Percentiles rank a stretch among this genome's conserved stretches.
Evolutionary conservation across 2,888 invertebrate genomes (phyloP).

Genomic region (Plebejus melissa): DNA sequence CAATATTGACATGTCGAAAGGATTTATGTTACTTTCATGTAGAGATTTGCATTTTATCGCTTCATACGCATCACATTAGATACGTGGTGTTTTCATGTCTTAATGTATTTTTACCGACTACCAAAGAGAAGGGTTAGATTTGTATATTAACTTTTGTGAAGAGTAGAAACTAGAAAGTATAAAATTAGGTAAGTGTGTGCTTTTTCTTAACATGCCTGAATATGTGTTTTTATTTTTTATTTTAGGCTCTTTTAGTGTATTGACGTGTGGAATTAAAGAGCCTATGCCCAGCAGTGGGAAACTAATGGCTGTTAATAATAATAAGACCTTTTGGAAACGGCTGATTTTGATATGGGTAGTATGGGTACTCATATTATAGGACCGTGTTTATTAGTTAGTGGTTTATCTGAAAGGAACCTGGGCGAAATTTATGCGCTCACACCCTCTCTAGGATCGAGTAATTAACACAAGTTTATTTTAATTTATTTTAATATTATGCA

Average conservation of each 20-base stretch:
- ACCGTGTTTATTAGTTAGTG: not conserved
- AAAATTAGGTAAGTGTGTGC: not conserved
- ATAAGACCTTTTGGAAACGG: too few species aligned
- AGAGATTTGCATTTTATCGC: not conserved
- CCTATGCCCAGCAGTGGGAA: too few species aligned
- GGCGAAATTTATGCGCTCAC: constrained; percentile 17
- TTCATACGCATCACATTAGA: not conserved
- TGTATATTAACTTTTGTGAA: too few species aligned
- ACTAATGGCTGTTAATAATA: too few species aligned
- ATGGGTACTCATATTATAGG: too few species aligned
- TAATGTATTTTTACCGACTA: not conserved
- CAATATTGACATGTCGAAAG: constrained; percentile 11
- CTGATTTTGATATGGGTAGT: too few species aligned
- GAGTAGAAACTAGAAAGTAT: too few species aligned
- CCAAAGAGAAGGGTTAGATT: not conserved
- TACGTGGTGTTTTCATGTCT: not conserved
- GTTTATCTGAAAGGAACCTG: constrained; percentile 23
- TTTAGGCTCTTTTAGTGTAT: too few species aligned
- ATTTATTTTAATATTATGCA: constrained; percentile 25
- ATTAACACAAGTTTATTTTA: constrained; percentile 21
- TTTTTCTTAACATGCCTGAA: too few species aligned
- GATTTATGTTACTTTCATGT: constrained; percentile 1
- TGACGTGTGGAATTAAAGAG: too few species aligned
- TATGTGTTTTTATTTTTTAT: too few species aligned
- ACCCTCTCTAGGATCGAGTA: not conserved